A percentile compares a stretch with the other conserved stretches of the same genome.
Evolutionary conservation across 1,140 invertebrate species (phyloP).

Genomic region (Anastatus disparis): DNA sequence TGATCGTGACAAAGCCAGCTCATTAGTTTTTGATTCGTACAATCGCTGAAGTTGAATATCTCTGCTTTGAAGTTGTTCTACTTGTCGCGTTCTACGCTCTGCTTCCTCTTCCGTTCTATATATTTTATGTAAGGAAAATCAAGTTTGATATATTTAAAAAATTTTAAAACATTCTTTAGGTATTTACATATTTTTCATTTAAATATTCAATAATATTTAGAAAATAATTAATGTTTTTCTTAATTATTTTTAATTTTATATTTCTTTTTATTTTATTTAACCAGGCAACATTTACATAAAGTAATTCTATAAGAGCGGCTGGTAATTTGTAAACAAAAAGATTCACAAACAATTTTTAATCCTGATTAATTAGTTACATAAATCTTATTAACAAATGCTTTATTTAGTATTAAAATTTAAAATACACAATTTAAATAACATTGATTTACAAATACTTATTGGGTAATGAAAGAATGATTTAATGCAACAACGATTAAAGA

Average conservation of each 20-base stretch:
- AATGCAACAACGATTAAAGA: no score
- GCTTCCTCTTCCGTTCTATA: slow-evolving; percentile 71
- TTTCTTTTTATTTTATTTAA: no score
- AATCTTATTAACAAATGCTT: no score
- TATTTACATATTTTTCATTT: slow-evolving; percentile 14
- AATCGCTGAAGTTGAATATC: slow-evolving; percentile 69
- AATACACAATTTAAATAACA: no score
- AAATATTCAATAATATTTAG: neutral
- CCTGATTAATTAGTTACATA: no score
- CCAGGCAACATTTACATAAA: no score
- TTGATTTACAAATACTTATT: no score
- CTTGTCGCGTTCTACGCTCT: slow-evolving; percentile 70
- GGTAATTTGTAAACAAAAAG: no score
- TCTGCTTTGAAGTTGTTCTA: slow-evolving; percentile 71
- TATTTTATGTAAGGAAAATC: slow-evolving; percentile 50
- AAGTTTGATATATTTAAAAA: neutral
- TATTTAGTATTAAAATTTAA: no score
- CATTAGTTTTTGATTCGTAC: slow-evolving; percentile 64
- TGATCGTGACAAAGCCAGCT: slow-evolving; percentile 46
- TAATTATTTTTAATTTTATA: neutral
- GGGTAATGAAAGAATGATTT: no score
- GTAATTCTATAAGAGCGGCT: no score
- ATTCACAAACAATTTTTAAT: no score
- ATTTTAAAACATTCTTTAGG: slow-evolving; percentile 16
- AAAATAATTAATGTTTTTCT: neutral